Evolutionary conservation across 2,888 invertebrate species (phyloP).

Genomic region (Agapostemon virescens): DNA sequence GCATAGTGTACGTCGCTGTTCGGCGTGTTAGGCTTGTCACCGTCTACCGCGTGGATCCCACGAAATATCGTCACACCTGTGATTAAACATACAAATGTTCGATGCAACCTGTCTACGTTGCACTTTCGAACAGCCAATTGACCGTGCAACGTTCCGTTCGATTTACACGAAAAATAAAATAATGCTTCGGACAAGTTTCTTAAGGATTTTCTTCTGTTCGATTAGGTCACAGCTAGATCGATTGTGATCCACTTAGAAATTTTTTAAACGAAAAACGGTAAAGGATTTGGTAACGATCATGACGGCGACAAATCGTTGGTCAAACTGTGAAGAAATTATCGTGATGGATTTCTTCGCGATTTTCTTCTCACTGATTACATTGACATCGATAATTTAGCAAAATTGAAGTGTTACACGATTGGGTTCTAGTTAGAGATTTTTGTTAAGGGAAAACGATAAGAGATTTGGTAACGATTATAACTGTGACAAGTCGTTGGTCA

Average conservation of each 20-base stretch:
- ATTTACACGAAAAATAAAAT: background rate
- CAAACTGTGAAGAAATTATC: background rate
- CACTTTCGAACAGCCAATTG: slow-evolving; percentile 13
- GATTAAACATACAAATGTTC: slow-evolving; percentile 55
- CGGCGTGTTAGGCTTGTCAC: slow-evolving; percentile 93
- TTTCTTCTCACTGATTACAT: too few relatives aligned
- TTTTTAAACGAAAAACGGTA: background rate
- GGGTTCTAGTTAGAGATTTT: background rate
- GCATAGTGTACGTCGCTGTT: slow-evolving; percentile 93
- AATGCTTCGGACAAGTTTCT: background rate
- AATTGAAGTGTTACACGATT: too few relatives aligned
- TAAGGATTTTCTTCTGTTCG: background rate
- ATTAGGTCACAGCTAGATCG: background rate
- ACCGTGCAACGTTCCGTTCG: slow-evolving; percentile 5
- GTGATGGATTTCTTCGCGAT: background rate
- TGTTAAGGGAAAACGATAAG: background rate
- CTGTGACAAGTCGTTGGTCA: background rate
- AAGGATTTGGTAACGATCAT: background rate
- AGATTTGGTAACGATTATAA: background rate
- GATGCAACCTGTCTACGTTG: background rate
- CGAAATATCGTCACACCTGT: slow-evolving; percentile 90
- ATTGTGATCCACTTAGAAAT: background rate
- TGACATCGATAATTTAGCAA: too few relatives aligned
- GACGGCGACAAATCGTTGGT: background rate
- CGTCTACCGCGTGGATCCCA: slow-evolving; percentile 90